phyloP scores from a whole-genome alignment of 2,113 vertebrate genomes.

The Nycticorax nycticorax region DNA sequence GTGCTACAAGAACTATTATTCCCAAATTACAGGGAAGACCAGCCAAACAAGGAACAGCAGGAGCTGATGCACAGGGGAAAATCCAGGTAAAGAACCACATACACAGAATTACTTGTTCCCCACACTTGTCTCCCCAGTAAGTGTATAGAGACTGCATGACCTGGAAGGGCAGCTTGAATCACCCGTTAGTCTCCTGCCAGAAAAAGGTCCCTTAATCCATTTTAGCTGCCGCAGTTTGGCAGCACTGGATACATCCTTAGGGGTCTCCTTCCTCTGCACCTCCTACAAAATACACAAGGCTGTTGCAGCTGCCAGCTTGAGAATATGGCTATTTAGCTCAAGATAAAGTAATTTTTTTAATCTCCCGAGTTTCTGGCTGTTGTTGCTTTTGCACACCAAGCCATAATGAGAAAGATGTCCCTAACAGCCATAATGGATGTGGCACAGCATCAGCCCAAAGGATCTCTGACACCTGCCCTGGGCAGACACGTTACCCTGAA shows the following conservation, averaged over 20 bases:
- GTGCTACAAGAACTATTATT: background rate
- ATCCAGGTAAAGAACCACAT: background rate
- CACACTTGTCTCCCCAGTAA: background rate
- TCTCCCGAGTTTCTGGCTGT: background rate
- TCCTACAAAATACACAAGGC: background rate
- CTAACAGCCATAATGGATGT: background rate
- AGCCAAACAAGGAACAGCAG: background rate
- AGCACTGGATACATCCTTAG: background rate
- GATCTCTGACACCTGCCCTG: background rate
- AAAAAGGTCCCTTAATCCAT: background rate
- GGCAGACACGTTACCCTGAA: background rate
- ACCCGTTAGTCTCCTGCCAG: background rate
- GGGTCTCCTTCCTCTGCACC: background rate
- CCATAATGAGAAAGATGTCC: background rate
- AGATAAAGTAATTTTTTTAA: background rate
- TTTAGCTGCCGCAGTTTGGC: background rate
- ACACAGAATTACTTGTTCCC: background rate
- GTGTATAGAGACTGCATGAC: background rate
- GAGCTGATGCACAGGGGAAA: background rate
- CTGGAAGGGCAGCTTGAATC: background rate
- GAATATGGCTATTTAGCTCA: background rate
- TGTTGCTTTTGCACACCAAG: background rate
- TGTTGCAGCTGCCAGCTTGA: background rate
- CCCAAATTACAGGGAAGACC: background rate
- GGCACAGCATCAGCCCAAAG: background rate